These are phyloP conservation scores for Drosophila niveifrons DNA, from an alignment of 2,888 invertebrate genomes.

Conservation along the genomic window DNA sequence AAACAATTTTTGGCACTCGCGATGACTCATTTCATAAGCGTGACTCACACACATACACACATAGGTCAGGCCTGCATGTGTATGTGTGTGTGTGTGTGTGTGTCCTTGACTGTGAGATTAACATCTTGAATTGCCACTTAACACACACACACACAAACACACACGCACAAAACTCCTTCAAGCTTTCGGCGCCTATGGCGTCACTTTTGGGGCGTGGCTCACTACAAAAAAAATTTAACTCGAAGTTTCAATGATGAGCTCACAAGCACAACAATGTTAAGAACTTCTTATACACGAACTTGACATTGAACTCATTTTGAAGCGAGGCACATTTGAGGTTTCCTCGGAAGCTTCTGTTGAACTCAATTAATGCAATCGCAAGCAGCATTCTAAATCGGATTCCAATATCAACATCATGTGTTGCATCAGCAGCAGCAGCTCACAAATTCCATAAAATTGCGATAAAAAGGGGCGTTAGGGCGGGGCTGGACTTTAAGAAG, in stretches of 20 bases:
- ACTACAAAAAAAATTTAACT: background rate
- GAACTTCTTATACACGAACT: conserved; percentile 53
- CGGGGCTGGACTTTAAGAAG: too few species aligned
- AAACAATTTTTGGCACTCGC: conserved; percentile 5
- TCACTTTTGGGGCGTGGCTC: conserved; percentile 66
- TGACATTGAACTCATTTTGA: conserved; percentile 64
- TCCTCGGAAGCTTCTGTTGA: conserved; percentile 7
- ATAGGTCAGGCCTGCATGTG: conserved; percentile 17
- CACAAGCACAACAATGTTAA: conserved; percentile 12
- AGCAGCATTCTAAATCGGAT: background rate
- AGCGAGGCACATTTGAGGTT: background rate
- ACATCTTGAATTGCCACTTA: conserved; percentile 65
- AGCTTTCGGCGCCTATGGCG: conserved; percentile 55
- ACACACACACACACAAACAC: conserved; percentile 19
- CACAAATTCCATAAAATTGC: too few species aligned
- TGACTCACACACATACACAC: conserved; percentile 60
- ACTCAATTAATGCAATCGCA: conserved; percentile 9
- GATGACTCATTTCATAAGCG: conserved; percentile 62
- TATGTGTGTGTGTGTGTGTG: conserved; percentile 28
- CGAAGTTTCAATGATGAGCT: conserved; percentile 33
- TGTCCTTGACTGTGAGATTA: conserved; percentile 62
- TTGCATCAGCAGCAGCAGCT: background rate
- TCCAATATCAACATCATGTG: too few species aligned
- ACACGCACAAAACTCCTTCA: conserved; percentile 21
- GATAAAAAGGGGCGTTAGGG: too few species aligned